Conservation (phyloP, 2,797 vertebrate genomes). For the Choloepus didactylus region DNA sequence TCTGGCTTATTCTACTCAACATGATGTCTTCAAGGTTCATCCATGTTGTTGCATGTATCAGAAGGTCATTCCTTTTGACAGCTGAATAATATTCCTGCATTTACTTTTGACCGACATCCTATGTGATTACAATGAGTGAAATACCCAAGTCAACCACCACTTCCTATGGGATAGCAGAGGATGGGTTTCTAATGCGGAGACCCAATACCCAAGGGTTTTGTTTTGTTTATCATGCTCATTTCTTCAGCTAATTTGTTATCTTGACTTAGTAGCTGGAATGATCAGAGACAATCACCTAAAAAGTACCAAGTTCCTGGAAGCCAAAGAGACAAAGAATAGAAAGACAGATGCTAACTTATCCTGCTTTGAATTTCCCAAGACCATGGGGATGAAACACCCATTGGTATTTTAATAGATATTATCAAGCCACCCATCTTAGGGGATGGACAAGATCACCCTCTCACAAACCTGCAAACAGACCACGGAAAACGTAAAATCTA, state of each 20-base stretch:
- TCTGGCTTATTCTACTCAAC: too few species aligned
- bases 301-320: neutral
- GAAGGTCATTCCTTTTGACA: too few species aligned
- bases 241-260: neutral
- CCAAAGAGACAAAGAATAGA: neutral
- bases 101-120: neutral
- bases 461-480: neutral
- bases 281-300: neutral
- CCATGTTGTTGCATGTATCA: too few species aligned
- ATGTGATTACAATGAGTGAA: neutral
- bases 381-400: rapidly evolving
- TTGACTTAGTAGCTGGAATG: neutral
- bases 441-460: neutral
- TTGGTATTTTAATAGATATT: neutral
- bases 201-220: neutral
- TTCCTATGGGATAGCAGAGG: neutral
- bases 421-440: neutral
- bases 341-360: neutral
- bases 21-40: too few species aligned
- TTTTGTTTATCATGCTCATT: neutral
- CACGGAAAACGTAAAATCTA: neutral
- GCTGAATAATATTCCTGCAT: too few species aligned
- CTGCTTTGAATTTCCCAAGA: neutral
- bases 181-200: neutral
- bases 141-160: too few species aligned